These are phyloP conservation scores for Cerastoderma edule DNA, from an alignment of 2,888 invertebrate genomes.

Conservation along the genomic window DNA sequence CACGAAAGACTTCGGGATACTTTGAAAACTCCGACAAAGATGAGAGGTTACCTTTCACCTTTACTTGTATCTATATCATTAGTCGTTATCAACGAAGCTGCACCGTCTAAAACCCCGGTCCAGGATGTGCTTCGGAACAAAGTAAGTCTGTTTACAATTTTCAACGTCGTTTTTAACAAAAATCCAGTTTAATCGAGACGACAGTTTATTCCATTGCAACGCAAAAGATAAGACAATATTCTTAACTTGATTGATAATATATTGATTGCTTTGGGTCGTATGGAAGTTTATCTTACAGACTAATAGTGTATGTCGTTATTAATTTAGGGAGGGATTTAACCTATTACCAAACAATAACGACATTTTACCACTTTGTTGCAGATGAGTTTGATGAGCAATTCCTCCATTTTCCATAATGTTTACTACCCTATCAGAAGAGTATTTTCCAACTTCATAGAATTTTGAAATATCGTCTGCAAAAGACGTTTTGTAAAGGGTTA, in stretches of 20 bases:
- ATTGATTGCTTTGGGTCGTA: not conserved
- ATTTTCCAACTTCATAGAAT: no score
- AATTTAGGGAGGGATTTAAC: no score
- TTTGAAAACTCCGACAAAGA: no score
- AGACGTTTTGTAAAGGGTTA: no score
- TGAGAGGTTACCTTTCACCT: slow-evolving; percentile 17
- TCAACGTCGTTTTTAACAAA: not conserved
- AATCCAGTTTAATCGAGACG: not conserved
- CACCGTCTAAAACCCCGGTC: not conserved
- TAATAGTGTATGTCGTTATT: not conserved
- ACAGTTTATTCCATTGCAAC: not conserved
- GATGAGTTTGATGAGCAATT: no score
- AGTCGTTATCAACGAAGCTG: slow-evolving; percentile 4
- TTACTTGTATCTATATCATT: slow-evolving; percentile 6
- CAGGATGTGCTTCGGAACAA: slow-evolving; percentile 7
- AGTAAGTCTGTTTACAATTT: slow-evolving; percentile 9
- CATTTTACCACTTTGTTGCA: no score
- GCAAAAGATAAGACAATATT: not conserved
- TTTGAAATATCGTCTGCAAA: no score
- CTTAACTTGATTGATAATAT: not conserved
- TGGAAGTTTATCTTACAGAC: not conserved
- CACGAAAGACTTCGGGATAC: no score
- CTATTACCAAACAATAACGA: no score
- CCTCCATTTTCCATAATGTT: no score
- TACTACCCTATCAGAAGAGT: no score